Evolutionary conservation across 2,113 vertebrate genomes (phyloP), one percentile per base, ranked within the genome.

Genomic region (Coturnix japonica): DNA sequence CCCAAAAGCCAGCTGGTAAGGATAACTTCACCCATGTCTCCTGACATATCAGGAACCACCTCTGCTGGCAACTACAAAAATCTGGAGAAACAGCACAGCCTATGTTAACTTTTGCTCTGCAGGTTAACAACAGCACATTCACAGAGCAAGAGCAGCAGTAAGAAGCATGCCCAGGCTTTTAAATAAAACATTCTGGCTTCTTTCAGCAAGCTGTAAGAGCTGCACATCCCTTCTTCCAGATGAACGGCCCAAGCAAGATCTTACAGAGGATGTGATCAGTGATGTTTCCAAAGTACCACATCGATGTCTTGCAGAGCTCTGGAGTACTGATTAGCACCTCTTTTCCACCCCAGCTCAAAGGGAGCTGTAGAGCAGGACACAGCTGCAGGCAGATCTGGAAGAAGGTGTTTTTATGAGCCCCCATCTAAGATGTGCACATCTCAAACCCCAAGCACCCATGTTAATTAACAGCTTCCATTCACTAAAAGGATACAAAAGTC

Each of bases 391-490:
- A 39, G 25, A 63, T 23, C 60, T 39, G 25, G 60, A 63, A 63
- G 60, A 10, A 63, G 16, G 60, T 63, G 60, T 28, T 63, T 28
- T 28, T 28, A 39, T 63, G 69, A 75, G 15, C 43, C 41, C 60
- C 85, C 53, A 61, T n/a, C 23, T 51, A 54, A 81, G 72, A 89
- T 11, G 17, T 83, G 73, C 28, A 78, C 39, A 70, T 78, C 47
- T 81, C n/a, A 75, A 59, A 4, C 6, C 6, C 39, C 33, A 44
- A 76, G 37, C 35, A 22, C 54, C 65, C 59, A 49, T 41, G 79
- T 91, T 76, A 79, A 85, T 87, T 71, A 88, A 81, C 9, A 74
- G 56, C n/a, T 93, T 80, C 85, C 30, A 54, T 65, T 63, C 44
- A 60, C 49, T 39, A 11, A 23, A 69, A 73, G 16, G 43, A 74